Conservation (phyloP, 2,113 vertebrate species). For the Grallaria varia region DNA sequence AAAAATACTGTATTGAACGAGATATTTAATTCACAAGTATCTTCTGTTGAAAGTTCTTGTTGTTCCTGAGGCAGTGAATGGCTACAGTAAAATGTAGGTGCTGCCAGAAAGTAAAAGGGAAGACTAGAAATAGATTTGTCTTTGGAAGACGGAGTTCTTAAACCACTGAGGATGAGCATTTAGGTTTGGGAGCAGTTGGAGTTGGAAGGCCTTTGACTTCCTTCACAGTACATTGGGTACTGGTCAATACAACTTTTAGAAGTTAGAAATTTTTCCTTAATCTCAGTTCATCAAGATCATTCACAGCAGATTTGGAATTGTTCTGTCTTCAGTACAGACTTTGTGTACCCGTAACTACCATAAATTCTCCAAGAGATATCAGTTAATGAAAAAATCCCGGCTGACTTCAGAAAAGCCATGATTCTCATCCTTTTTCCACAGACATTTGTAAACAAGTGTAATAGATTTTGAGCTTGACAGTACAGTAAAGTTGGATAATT, state of each 20-base stretch:
- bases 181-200: neutral
- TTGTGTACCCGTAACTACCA: neutral
- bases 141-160: neutral
- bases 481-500: neutral
- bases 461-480: neutral
- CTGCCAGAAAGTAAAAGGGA: neutral
- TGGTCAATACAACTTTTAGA: neutral
- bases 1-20: neutral
- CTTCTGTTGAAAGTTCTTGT: neutral
- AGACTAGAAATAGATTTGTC: neutral
- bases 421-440: neutral
- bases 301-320: neutral
- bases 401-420: neutral
- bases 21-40: neutral
- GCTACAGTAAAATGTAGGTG: neutral
- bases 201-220: neutral
- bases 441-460: neutral
- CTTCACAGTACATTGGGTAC: neutral
- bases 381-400: neutral
- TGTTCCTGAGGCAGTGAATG: neutral
- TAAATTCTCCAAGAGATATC: neutral
- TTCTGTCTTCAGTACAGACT: neutral
- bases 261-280: neutral
- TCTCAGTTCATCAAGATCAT: neutral
- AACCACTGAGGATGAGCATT: neutral